A percentile compares a stretch with the other conserved stretches of the same genome.
Conservation (phyloP, 2,797 vertebrate genomes). For the Tenualosa ilisha region DNA sequence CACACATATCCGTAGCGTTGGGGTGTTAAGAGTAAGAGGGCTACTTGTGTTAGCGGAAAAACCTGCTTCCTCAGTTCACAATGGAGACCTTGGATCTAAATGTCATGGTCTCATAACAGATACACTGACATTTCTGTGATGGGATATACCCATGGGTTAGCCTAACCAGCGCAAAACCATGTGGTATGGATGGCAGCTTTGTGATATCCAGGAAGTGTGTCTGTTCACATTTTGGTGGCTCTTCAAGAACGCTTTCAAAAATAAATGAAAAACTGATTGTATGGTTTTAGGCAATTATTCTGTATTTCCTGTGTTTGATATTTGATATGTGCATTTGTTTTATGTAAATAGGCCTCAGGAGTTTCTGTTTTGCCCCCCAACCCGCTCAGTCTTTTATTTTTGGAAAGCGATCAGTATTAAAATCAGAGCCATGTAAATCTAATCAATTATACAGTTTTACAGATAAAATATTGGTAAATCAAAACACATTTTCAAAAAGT, state of each 20-base stretch:
- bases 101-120: conserved; percentile 84
- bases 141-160: conserved; percentile 81
- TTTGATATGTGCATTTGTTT: conserved; percentile 72
- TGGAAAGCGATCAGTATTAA: conserved; percentile 71
- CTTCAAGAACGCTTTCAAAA: conserved; percentile 71
- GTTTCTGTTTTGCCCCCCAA: conserved; percentile 57
- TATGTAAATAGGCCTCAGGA: conserved; percentile 72
- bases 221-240: conserved; percentile 59
- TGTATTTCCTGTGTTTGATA: conserved; percentile 63
- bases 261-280: conserved; percentile 68
- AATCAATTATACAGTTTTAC: conserved; percentile 79
- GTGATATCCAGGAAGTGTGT: conserved; percentile 73
- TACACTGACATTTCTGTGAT: conserved; percentile 84
- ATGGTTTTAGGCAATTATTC: conserved; percentile 69
- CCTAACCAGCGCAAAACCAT: conserved; percentile 71
- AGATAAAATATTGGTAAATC: conserved; percentile 80
- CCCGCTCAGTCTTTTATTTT: conserved; percentile 46
- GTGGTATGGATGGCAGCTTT: conserved; percentile 75
- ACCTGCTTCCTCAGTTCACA: conserved; percentile 75
- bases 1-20: conserved; percentile 40
- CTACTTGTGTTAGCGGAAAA: conserved; percentile 72
- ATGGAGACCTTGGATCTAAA: conserved; percentile 80
- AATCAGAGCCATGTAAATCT: conserved; percentile 80
- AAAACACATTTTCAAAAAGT: conserved; percentile 81
- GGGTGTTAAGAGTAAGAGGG: conserved; percentile 58